Evolutionary conservation across 2,888 invertebrate genomes (phyloP).

Genomic region (Drosophila kuntzei): DNA sequence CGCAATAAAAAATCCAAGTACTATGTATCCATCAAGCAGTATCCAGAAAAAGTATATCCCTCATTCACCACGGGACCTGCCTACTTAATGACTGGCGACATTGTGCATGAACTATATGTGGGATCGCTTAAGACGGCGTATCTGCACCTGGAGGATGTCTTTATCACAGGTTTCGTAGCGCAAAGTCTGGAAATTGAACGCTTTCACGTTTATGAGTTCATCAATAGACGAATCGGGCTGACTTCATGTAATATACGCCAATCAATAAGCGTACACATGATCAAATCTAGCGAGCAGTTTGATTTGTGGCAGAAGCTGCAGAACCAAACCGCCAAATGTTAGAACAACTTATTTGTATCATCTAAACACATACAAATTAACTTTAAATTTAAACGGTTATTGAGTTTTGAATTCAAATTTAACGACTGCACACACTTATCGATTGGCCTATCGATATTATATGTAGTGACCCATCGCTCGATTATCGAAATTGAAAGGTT

Average conservation of each 20-base stretch:
- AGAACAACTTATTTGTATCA: background rate
- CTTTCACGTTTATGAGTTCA: slow-evolving; percentile 91
- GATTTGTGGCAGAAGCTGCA: slow-evolving; percentile 95
- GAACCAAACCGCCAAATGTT: slow-evolving; percentile 93
- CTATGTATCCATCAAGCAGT: slow-evolving; percentile 92
- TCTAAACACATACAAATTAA: background rate
- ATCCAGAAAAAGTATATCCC: slow-evolving; percentile 91
- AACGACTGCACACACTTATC: background rate
- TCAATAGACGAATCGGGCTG: slow-evolving; percentile 91
- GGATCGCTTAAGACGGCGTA: slow-evolving; percentile 89
- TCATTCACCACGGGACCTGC: slow-evolving; percentile 97
- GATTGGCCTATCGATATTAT: background rate
- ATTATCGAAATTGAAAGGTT: too few species aligned
- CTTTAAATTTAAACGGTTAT: background rate
- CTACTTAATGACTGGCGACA: slow-evolving; percentile 92
- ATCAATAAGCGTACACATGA: slow-evolving; percentile 94
- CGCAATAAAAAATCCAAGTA: slow-evolving; percentile 94
- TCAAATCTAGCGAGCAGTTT: slow-evolving; percentile 94
- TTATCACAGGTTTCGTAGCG: slow-evolving; percentile 95
- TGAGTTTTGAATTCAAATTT: background rate
- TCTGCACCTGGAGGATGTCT: slow-evolving; percentile 96
- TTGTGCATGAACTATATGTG: slow-evolving; percentile 89
- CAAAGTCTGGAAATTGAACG: slow-evolving; percentile 89
- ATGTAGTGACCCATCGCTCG: too few species aligned
- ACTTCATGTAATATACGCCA: slow-evolving; percentile 93